Conservation (phyloP, 2,113 vertebrate genomes). For the Cheirogaleus medius region DNA sequence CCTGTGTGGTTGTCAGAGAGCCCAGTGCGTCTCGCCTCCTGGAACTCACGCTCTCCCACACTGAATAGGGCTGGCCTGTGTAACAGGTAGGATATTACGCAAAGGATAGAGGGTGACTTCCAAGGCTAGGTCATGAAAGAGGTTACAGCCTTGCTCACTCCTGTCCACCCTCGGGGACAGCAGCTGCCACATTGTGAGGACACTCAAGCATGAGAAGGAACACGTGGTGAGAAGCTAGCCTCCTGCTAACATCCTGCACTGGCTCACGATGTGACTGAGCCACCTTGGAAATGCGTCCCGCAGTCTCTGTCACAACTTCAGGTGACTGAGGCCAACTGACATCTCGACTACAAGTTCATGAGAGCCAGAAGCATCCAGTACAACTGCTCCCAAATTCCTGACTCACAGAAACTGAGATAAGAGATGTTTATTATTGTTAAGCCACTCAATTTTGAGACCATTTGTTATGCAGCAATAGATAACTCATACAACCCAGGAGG, state of each 20-base stretch:
- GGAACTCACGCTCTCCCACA: not conserved
- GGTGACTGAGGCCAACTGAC: not conserved
- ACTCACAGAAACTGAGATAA: not conserved
- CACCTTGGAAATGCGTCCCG: not conserved
- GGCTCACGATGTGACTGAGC: not conserved
- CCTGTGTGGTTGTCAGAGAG: not conserved
- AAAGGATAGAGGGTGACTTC: not conserved
- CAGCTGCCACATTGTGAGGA: not conserved
- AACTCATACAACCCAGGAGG: not conserved
- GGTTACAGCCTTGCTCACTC: not conserved
- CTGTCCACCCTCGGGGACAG: not conserved
- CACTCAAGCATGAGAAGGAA: not conserved
- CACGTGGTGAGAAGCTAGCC: not conserved
- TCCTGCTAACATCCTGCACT: not conserved
- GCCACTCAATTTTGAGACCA: not conserved
- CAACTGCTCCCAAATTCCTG: not conserved
- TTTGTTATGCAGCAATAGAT: not conserved
- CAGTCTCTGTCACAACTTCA: not conserved
- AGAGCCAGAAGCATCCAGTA: not conserved
- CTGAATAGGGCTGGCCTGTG: not conserved
- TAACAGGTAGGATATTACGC: not conserved
- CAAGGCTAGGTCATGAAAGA: not conserved
- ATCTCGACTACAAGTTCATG: not conserved
- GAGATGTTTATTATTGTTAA: not conserved
- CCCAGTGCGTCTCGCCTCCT: not conserved